These are phyloP conservation scores for Tromatobia lineatoria DNA, from an alignment of 2,888 invertebrate species.

Conservation along the genomic window DNA sequence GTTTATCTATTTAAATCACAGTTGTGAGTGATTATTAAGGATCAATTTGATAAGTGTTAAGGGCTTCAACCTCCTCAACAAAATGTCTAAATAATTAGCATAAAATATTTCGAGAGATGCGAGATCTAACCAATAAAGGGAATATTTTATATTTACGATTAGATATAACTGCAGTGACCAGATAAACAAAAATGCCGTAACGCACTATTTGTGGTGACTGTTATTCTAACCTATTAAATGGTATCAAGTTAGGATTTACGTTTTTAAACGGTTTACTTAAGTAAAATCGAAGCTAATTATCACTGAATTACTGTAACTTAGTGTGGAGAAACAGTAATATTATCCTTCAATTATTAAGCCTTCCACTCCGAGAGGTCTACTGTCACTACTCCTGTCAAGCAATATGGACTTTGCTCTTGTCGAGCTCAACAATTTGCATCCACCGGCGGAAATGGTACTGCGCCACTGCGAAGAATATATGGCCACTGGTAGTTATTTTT, in stretches of 20 bases:
- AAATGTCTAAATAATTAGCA: not conserved
- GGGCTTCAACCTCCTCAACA: too few relatives aligned
- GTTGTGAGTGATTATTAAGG: too few relatives aligned
- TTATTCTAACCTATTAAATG: not conserved
- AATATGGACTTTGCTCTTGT: too few relatives aligned
- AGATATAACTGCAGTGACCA: not conserved
- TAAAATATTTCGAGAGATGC: too few relatives aligned
- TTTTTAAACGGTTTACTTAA: not conserved
- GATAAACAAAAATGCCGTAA: not conserved
- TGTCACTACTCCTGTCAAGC: conserved; percentile 1
- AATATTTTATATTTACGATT: not conserved
- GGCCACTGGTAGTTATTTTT: conserved; percentile 1
- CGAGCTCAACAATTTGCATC: not conserved
- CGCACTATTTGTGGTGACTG: too few relatives aligned
- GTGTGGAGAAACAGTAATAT: not conserved
- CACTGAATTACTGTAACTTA: not conserved
- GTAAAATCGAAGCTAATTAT: not conserved
- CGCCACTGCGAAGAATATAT: too few relatives aligned
- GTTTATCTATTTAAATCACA: too few relatives aligned
- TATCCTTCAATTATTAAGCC: not conserved
- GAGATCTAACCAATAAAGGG: not conserved
- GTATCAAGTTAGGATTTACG: not conserved
- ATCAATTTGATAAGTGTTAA: too few relatives aligned
- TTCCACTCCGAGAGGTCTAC: not conserved
- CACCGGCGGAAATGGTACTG: not conserved